Evolutionary conservation across 2,888 invertebrate genomes (phyloP), one percentile per base, ranked within the genome.

Genomic region (Priocnemis perturbator): DNA sequence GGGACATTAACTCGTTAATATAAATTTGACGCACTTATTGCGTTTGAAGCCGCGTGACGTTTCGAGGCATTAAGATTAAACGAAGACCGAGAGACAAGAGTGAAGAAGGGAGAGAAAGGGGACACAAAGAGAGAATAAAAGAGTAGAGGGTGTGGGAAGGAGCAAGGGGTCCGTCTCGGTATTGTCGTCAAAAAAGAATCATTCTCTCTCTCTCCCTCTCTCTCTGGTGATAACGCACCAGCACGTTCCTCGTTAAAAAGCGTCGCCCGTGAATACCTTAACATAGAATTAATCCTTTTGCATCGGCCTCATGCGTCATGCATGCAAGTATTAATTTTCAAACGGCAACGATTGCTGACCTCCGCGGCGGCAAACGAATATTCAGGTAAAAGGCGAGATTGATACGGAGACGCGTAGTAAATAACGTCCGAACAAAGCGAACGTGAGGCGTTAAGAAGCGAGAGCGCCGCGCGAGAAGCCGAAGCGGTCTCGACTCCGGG

Each of bases 81-180:
- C 19, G 20, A 20, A 44, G 45, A 1, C 20, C 20, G 21, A 44
- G 48, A n/a, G 20, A 48, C 21, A 47, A 15, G 15, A 23, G 30
- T 4, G 21, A n/a, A 37, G n/a, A 47, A 7, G 17, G 11, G 50
- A 14, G 20, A 59, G 47, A 53, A 26, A 23, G 47, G 55, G 26
- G 37, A 37, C 37, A 9, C 11, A 53, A 58, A 64, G 68, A 60
- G 59, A 53, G 58, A 50, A 19, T 50, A 20, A 30, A 17, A 30
- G 30, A 44, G n/a, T 20, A 1, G 2, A n/a, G 21, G 20, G n/a
- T 7, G 20, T 1, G 11, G 23, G 17, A 9, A 55, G 7, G 11
- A 11, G 37, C 7, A 11, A 11, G 37, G 37, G 37, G 37, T 37
- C 7, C 7, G 37, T 37, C 37, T 3, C 37, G 11, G 37, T 37